Conservation (phyloP, 2,888 invertebrate genomes). For the Drosophila mulleri region DNA sequence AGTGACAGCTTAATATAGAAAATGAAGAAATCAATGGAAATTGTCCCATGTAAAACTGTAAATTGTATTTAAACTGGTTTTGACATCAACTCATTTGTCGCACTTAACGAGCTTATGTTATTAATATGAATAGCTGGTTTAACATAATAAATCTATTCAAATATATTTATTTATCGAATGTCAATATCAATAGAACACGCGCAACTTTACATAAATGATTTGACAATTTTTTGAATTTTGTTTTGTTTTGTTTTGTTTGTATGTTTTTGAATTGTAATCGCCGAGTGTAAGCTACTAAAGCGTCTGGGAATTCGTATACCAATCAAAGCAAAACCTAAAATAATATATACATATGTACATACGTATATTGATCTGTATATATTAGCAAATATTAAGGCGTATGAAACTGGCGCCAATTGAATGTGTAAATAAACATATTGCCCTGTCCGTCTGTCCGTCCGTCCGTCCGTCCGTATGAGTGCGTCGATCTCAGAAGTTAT, state of each 20-base stretch:
- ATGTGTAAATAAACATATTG: conserved; percentile 65
- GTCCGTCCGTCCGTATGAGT: too few relatives aligned
- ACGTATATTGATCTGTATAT: not conserved
- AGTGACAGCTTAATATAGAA: not conserved
- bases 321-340: conserved; percentile 45
- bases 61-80: conserved; percentile 18
- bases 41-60: not conserved
- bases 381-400: conserved; percentile 52
- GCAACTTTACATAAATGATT: conserved; percentile 28
- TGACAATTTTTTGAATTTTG: conserved; percentile 9
- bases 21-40: not conserved
- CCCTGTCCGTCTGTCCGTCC: too few relatives aligned
- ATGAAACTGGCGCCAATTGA: conserved; percentile 57
- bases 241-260: conserved; percentile 4
- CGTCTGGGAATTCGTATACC: conserved; percentile 49
- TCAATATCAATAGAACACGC: conserved; percentile 15
- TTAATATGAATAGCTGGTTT: not conserved
- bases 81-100: conserved; percentile 1
- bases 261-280: conserved; percentile 14
- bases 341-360: conserved; percentile 13
- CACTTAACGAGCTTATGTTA: conserved; percentile 15
- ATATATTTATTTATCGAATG: conserved; percentile 23
- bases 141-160: conserved; percentile 31
- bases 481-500: too few relatives aligned
- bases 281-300: conserved; percentile 32